Evolutionary conservation across 2,113 vertebrate genomes (phyloP).

Genomic region (Tyrannus savana): DNA sequence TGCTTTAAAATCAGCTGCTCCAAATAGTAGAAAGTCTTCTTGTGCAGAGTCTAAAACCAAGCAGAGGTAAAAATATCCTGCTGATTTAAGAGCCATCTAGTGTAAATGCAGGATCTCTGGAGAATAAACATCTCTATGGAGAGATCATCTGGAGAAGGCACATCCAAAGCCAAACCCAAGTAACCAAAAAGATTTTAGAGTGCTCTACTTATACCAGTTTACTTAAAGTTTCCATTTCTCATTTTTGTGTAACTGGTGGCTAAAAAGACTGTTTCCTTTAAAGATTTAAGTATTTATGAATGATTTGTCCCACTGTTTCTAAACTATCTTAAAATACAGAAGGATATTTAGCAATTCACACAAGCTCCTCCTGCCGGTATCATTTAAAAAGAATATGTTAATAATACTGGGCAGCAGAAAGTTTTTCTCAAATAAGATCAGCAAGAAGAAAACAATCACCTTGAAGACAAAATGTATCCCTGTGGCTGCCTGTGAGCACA

Average conservation of each 20-base stretch:
- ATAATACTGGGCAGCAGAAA: background rate
- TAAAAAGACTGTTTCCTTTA: background rate
- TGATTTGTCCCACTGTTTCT: background rate
- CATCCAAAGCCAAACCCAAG: background rate
- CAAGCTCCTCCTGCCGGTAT: background rate
- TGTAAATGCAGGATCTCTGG: background rate
- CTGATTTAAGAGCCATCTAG: background rate
- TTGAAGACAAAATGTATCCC: background rate
- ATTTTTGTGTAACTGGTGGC: background rate
- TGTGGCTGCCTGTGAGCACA: background rate
- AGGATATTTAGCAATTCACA: background rate
- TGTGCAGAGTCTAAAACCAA: constrained; percentile 86
- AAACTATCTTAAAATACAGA: background rate
- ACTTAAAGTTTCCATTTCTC: background rate
- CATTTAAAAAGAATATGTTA: background rate
- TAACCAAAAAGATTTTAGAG: background rate
- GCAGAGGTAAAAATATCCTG: background rate
- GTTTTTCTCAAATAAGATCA: background rate
- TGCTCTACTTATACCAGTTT: background rate
- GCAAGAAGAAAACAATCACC: background rate
- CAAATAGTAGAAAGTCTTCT: constrained; percentile 97
- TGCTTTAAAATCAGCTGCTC: constrained; percentile 97
- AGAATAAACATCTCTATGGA: background rate
- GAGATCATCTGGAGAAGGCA: background rate
- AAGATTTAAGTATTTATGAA: background rate